Conservation (phyloP, 2,113 vertebrate genomes). For the Brachypteracias leptosomus region DNA sequence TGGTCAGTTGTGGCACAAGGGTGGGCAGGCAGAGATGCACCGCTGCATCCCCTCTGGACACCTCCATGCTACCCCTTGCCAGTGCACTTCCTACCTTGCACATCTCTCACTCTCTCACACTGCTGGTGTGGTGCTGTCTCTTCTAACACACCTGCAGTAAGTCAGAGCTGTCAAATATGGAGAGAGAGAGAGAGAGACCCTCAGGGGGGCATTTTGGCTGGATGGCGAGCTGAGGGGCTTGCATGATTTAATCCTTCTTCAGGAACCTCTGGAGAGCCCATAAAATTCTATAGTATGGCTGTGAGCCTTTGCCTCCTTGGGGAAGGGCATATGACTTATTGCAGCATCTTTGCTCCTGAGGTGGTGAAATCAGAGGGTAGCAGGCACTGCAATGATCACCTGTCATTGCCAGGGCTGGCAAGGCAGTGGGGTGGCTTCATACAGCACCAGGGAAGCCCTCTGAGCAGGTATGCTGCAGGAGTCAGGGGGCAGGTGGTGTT, state of each 20-base stretch:
- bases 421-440: accelerated
- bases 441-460: background rate
- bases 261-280: background rate
- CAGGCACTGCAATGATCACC: accelerated
- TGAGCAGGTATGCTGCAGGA: background rate
- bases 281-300: accelerated
- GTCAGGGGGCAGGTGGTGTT: background rate
- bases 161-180: background rate
- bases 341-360: background rate
- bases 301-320: background rate
- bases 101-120: background rate
- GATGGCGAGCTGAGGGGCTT: background rate
- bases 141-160: background rate
- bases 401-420: background rate
- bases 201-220: background rate
- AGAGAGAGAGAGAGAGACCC: background rate
- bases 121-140: accelerated
- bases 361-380: accelerated
- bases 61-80: too few relatives aligned
- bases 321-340: background rate
- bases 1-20: background rate
- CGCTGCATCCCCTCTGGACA: background rate
- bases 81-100: background rate
- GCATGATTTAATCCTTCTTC: background rate
- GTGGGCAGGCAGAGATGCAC: background rate